A percentile compares a stretch with the other conserved stretches of the same genome.
Conservation (phyloP, 92 coral and sea anemone genomes). For the Parazoanthus swiftii region DNA sequence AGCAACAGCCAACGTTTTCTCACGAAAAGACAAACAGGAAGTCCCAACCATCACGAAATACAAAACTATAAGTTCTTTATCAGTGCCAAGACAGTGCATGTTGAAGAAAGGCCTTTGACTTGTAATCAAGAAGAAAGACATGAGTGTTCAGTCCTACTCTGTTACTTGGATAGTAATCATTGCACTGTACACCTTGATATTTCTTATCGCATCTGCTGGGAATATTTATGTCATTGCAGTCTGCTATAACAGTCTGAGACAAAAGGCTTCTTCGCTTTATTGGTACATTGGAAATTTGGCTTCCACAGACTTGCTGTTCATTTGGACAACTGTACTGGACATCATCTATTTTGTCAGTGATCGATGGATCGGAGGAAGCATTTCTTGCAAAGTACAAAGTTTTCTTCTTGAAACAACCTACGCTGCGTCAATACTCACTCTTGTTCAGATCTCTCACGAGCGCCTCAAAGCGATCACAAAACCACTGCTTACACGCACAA, state of each 20-base stretch:
- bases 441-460: constrained; percentile 1
- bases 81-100: neutral
- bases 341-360: constrained; percentile 5
- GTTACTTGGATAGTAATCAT: neutral
- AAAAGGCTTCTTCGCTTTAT: neutral
- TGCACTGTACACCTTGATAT: neutral
- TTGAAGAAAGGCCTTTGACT: neutral
- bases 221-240: neutral
- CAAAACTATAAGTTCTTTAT: too few relatives aligned
- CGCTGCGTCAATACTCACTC: neutral
- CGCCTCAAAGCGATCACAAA: constrained; percentile 3
- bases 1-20: neutral
- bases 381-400: constrained; percentile 6
- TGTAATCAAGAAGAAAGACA: neutral
- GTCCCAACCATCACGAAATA: too few relatives aligned
- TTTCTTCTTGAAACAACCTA: constrained; percentile 12
- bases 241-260: neutral
- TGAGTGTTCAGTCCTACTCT: neutral
- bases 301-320: constrained; percentile 3
- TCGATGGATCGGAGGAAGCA: constrained; percentile 16
- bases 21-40: neutral
- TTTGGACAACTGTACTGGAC: neutral
- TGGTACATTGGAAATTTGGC: constrained; percentile 20
- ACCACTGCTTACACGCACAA: neutral
- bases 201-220: neutral